Percentiles rank a stretch among this genome's conserved stretches.
Conservation (phyloP, 2,113 vertebrate species). For the Scopus umbretta region DNA sequence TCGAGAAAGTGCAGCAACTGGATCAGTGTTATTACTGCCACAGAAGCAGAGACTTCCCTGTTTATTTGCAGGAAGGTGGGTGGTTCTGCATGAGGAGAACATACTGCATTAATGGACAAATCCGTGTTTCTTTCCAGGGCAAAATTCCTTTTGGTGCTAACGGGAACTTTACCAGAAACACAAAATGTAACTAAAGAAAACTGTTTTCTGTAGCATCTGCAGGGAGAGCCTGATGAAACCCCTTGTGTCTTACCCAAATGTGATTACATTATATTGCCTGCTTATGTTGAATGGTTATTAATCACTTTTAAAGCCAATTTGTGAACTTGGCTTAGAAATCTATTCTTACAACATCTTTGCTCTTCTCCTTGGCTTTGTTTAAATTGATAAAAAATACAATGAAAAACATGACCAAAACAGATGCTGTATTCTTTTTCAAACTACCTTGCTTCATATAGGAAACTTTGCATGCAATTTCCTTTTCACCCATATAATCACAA, state of each 20-base stretch:
- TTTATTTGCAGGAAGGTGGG: not conserved
- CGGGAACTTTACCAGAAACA: not conserved
- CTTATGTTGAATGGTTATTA: slow-evolving; percentile 18
- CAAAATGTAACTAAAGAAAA: not conserved
- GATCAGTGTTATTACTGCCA: not conserved
- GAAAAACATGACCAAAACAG: not conserved
- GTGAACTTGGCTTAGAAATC: not conserved
- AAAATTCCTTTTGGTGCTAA: not conserved
- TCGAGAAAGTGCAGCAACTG: not conserved
- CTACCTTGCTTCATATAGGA: not conserved
- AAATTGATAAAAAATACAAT: not conserved
- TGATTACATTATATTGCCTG: slow-evolving; percentile 23
- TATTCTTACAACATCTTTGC: not conserved
- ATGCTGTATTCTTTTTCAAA: not conserved
- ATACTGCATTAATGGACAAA: not conserved
- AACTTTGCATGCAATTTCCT: not conserved
- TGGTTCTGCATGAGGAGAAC: not conserved
- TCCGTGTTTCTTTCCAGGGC: not conserved
- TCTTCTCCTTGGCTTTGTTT: not conserved
- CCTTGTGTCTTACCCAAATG: not conserved
- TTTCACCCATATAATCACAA: not conserved
- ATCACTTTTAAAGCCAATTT: slow-evolving; percentile 41
- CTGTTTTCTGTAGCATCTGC: not conserved
- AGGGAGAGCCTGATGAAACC: not conserved
- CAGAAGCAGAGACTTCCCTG: not conserved